A percentile compares a stretch with the other conserved stretches of the same genome.
These are phyloP conservation scores for Poecilia velifera DNA, from an alignment of 2,797 vertebrate species.

Conservation along the genomic window DNA sequence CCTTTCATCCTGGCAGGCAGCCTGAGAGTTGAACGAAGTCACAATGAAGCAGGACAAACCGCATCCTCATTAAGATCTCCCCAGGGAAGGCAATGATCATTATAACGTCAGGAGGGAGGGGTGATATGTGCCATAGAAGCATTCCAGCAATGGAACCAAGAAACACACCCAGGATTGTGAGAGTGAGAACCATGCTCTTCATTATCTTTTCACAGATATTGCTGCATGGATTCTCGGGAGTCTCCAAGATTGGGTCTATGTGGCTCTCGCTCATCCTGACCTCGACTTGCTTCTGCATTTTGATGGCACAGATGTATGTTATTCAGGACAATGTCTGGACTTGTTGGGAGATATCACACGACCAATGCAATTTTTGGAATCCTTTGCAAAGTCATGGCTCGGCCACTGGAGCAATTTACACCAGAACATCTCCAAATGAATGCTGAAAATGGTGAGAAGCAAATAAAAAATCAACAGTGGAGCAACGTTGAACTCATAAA, in stretches of 20 bases:
- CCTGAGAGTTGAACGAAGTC: constrained; percentile 50
- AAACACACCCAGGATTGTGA: too few species aligned
- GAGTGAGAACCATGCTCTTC: too few species aligned
- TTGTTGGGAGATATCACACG: constrained; percentile 52
- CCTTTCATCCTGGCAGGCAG: constrained; percentile 30
- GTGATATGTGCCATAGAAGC: too few species aligned
- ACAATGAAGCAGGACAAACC: constrained; percentile 60
- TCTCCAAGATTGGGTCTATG: too few species aligned
- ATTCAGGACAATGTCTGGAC: constrained; percentile 45
- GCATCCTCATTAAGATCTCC: not conserved
- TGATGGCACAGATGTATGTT: constrained; percentile 38
- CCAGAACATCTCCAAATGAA: not conserved
- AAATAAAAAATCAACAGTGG: not conserved
- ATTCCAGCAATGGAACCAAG: too few species aligned
- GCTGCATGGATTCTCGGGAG: too few species aligned
- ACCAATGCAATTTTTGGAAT: constrained; percentile 48
- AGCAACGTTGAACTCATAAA: not conserved
- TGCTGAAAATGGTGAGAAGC: not conserved
- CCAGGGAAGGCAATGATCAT: too few species aligned
- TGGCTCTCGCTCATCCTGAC: too few species aligned
- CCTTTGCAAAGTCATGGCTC: constrained; percentile 65
- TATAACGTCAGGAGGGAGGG: too few species aligned
- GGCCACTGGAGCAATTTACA: constrained; percentile 22
- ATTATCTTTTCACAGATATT: too few species aligned
- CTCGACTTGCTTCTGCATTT: too few species aligned